Evolutionary conservation across 2,888 invertebrate genomes (phyloP).

Genomic region (Ligdia adustata): DNA sequence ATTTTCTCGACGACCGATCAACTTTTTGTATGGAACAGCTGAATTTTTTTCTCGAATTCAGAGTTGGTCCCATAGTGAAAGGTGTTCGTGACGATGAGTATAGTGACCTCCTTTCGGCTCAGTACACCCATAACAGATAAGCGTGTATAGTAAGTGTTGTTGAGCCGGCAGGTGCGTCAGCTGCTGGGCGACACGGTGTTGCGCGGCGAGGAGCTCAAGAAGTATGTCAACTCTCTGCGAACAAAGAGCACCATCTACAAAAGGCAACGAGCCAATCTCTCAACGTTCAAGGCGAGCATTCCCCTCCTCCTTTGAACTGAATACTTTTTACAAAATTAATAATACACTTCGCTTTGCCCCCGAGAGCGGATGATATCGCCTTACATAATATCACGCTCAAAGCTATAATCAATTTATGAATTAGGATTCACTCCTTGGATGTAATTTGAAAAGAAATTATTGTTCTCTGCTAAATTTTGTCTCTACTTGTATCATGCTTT

Average conservation of each 20-base stretch:
- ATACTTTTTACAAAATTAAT: conserved; percentile 26
- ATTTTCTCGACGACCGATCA: too few relatives aligned
- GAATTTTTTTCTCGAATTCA: too few relatives aligned
- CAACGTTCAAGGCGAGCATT: conserved; percentile 84
- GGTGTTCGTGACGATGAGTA: too few relatives aligned
- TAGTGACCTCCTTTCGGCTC: too few relatives aligned
- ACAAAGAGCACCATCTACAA: conserved; percentile 93
- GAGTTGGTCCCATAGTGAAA: too few relatives aligned
- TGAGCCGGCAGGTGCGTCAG: conserved; percentile 76
- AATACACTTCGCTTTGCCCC: conserved; percentile 2
- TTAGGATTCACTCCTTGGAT: background rate
- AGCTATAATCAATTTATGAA: conserved; percentile 1
- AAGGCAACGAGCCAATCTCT: conserved; percentile 89
- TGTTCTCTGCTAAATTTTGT: too few relatives aligned
- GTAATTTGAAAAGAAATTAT: background rate
- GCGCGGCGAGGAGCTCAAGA: conserved; percentile 93
- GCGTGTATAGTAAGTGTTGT: too few relatives aligned
- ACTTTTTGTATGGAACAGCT: too few relatives aligned
- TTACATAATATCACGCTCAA: background rate
- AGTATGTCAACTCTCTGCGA: conserved; percentile 91
- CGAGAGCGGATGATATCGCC: conserved; percentile 2
- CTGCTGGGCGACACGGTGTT: conserved; percentile 87
- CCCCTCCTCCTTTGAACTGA: conserved; percentile 29
- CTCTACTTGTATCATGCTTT: too few relatives aligned
- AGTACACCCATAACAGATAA: too few relatives aligned